Evolutionary conservation across 2,113 vertebrate genomes (phyloP).

Genomic region (Periophthalmodon schlosseri): DNA sequence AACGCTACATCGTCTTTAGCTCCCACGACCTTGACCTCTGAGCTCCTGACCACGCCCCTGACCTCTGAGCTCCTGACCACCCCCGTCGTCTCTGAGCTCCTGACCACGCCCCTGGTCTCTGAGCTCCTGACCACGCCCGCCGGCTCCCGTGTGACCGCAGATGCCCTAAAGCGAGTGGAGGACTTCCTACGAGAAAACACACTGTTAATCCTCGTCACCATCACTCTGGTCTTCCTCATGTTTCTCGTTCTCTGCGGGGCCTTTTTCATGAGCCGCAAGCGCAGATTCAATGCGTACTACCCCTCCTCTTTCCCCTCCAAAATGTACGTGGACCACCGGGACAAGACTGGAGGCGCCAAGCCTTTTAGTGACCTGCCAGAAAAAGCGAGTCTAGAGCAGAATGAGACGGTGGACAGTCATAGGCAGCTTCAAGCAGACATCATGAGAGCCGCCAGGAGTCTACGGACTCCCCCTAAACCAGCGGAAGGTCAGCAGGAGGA

Average conservation of each 20-base stretch:
- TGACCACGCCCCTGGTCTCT: slow-evolving; percentile 16
- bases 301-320: slow-evolving; percentile 89
- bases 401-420: slow-evolving; percentile 75
- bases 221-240: slow-evolving; percentile 78
- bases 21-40: neutral
- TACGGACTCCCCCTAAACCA: slow-evolving; percentile 78
- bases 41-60: no score
- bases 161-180: slow-evolving; percentile 71
- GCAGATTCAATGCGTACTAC: slow-evolving; percentile 88
- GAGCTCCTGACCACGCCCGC: slow-evolving; percentile 65
- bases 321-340: slow-evolving; percentile 89
- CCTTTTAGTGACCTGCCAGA: slow-evolving; percentile 85
- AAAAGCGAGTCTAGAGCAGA: slow-evolving; percentile 42
- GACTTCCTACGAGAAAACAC: slow-evolving; percentile 85
- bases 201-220: slow-evolving; percentile 82
- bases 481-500: slow-evolving; percentile 38
- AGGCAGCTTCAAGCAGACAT: slow-evolving; percentile 89
- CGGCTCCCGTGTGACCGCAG: slow-evolving; percentile 38
- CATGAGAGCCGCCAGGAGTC: slow-evolving; percentile 83
- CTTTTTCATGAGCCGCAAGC: slow-evolving; percentile 80
- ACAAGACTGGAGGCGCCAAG: slow-evolving; percentile 80
- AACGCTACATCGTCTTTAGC: slow-evolving; percentile 18
- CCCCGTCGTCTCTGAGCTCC: slow-evolving; percentile 61
- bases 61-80: slow-evolving; percentile 39
- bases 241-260: slow-evolving; percentile 84